Evolutionary conservation across 1,140 invertebrate genomes (phyloP).

Genomic region (Hycleus phaleratus): DNA sequence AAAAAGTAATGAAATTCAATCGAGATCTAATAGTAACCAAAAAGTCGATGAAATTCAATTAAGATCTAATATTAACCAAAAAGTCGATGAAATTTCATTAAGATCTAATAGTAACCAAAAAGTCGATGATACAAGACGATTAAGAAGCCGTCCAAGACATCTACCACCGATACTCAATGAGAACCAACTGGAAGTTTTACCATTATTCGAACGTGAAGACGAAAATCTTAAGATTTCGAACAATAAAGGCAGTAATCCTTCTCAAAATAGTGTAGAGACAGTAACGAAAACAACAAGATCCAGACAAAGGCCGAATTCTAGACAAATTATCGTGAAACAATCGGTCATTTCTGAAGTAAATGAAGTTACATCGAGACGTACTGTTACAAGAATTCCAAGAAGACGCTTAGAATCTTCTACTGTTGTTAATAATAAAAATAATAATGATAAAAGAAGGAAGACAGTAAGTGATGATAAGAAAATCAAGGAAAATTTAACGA

Average conservation of each 20-base stretch:
- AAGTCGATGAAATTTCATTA: not conserved
- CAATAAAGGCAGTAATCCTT: not conserved
- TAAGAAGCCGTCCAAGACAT: slow-evolving; percentile 18
- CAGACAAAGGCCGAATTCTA: not conserved
- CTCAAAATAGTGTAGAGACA: slow-evolving; percentile 8
- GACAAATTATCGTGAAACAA: slow-evolving; percentile 24
- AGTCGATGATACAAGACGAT: not conserved
- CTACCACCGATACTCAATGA: slow-evolving; percentile 29
- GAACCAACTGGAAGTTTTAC: slow-evolving; percentile 34
- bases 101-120: too few species aligned
- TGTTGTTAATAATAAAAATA: not conserved
- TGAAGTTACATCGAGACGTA: slow-evolving; percentile 33
- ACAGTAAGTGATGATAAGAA: slow-evolving; percentile 14
- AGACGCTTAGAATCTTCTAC: slow-evolving; percentile 2
- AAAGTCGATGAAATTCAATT: not conserved
- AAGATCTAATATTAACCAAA: not conserved
- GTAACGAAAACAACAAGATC: not conserved
- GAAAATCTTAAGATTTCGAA: not conserved
- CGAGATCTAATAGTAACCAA: not conserved
- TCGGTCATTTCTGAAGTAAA: slow-evolving; percentile 33
- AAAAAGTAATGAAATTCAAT: not conserved
- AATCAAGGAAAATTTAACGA: slow-evolving; percentile 17
- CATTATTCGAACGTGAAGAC: slow-evolving; percentile 33
- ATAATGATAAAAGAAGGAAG: slow-evolving; percentile 17
- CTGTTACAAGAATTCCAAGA: slow-evolving; percentile 19